Evolutionary conservation across 2,797 vertebrate genomes (phyloP).

Genomic region (Caiman crocodilus): DNA sequence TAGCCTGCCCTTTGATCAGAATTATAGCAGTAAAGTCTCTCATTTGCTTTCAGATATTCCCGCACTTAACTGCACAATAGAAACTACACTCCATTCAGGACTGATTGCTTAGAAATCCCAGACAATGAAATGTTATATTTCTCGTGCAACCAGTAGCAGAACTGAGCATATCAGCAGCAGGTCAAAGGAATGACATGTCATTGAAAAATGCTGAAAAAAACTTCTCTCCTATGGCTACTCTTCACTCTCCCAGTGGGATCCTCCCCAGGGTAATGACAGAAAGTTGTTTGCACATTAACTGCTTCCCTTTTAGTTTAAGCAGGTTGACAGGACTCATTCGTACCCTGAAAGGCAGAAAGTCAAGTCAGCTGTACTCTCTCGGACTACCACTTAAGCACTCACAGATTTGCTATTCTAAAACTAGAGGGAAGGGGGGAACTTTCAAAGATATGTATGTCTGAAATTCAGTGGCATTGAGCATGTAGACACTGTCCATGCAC

Average conservation of each 20-base stretch:
- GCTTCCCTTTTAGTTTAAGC: constrained; percentile 62
- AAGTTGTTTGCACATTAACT: constrained; percentile 72
- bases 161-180: constrained; percentile 48
- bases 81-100: constrained; percentile 46
- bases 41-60: constrained; percentile 18
- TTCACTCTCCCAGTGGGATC: constrained; percentile 70
- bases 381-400: constrained; percentile 23
- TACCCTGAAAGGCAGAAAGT: constrained; percentile 62
- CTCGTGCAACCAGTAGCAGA: constrained; percentile 48
- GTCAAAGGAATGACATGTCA: constrained; percentile 66
- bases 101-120: constrained; percentile 51
- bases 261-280: constrained; percentile 64
- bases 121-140: constrained; percentile 70
- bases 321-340: constrained; percentile 69
- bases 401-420: constrained; percentile 63
- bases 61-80: constrained; percentile 27
- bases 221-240: constrained; percentile 70
- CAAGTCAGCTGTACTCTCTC: constrained; percentile 65
- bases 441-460: constrained; percentile 51
- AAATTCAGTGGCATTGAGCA: constrained; percentile 26
- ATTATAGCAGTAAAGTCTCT: constrained; percentile 14
- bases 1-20: constrained; percentile 18
- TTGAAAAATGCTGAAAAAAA: constrained; percentile 49
- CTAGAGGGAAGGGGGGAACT: constrained; percentile 48
- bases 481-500: constrained; percentile 14